Base-by-base conservation (phyloP, 2,113 vertebrate genomes). In the Tyto alba region DNA sequence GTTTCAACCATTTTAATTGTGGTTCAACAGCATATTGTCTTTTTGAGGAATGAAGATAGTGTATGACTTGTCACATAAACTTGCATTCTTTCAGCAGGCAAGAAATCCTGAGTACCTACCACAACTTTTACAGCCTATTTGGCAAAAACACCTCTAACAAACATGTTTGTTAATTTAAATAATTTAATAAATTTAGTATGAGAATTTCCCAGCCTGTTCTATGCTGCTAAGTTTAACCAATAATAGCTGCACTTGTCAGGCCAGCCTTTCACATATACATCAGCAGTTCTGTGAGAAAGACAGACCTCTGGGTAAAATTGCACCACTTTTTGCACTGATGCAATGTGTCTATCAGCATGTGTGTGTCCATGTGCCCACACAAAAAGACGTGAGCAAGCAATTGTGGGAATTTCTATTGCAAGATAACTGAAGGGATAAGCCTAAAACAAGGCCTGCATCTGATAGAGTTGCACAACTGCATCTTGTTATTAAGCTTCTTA, bases 281-380 rank as follows among this genome's bases (percentile, higher is more conserved):
- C 20, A 16, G 21, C 71, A 30, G 29, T 63, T 50, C 55, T 7
- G 2, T 76, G 22, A 52, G 53, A 53, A 68, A 72, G 45, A 34
- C n/a, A 55, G 43, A 47, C n/a, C 10, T 50, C 52, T 32, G 29
- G 21, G 32, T 83, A 79, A 75, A 89, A 76, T 67, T 63, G 72
- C 25, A 30, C n/a, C 34, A 53, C 34, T 85, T 88, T 20, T 74
- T 76, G 20, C 43, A 76, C 43, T 60, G 53, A 59, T 74, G 69
- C 45, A 71, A 64, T 0, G 0, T 40, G 40, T 27, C 9, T 52
- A 5, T 52, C 7, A 27, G 11, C 9, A 32, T 19, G 16, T 73
- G 3, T 34, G 30, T 38, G 36, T 11, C 23, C 8, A 4, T 47
- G 27, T 69, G 45, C 16, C 26, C 26, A 41, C 23, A 57, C 16